Conservation (phyloP, 2,888 invertebrate genomes). For the Lasioglossum villosulum region DNA sequence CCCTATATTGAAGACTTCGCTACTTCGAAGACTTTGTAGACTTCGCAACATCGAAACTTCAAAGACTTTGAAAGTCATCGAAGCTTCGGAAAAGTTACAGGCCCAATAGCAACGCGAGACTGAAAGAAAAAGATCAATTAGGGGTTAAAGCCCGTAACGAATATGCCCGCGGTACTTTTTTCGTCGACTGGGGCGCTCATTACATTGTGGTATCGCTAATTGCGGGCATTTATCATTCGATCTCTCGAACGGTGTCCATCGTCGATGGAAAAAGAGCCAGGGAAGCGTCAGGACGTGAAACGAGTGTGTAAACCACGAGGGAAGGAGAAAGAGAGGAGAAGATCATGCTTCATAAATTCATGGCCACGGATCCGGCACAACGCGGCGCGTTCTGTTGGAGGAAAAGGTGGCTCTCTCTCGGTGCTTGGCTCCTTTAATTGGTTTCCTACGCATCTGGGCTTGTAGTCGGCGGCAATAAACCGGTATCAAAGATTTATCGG, state of each 20-base stretch:
- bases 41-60: too few relatives aligned
- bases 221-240: not conserved
- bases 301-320: constrained; percentile 41
- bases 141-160: not conserved
- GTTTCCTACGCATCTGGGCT: constrained; percentile 53
- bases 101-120: too few relatives aligned
- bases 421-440: constrained; percentile 56
- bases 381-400: constrained; percentile 31
- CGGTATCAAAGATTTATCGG: constrained; percentile 57
- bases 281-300: constrained; percentile 30
- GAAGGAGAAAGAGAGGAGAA: not conserved
- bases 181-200: not conserved
- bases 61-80: too few relatives aligned
- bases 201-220: not conserved
- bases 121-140: too few relatives aligned
- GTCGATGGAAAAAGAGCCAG: not conserved
- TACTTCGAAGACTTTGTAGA: too few relatives aligned
- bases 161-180: not conserved
- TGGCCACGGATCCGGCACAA: constrained; percentile 52
- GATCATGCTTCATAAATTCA: constrained; percentile 57
- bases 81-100: too few relatives aligned
- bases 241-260: not conserved
- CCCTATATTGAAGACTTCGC: too few relatives aligned
- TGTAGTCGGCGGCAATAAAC: constrained; percentile 34
- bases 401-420: not conserved